These are phyloP conservation scores for Guaruba guarouba DNA, from an alignment of 2,113 vertebrate species.

Conservation along the genomic window DNA sequence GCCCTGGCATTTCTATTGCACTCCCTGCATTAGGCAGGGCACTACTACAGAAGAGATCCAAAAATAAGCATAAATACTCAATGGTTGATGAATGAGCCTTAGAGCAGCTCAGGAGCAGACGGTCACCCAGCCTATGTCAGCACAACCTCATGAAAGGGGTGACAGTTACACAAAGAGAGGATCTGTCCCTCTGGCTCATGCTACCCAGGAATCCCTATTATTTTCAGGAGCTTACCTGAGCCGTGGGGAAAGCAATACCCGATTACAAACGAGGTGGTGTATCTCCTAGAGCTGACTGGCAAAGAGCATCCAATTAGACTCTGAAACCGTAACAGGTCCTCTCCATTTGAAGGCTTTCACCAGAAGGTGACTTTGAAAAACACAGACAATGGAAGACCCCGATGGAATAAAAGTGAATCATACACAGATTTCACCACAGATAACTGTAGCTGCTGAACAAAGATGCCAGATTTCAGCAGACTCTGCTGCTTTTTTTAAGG, in stretches of 20 bases:
- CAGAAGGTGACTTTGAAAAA: background rate
- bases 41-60: background rate
- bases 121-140: background rate
- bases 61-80: background rate
- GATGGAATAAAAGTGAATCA: background rate
- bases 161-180: background rate
- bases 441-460: background rate
- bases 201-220: background rate
- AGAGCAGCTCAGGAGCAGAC: background rate
- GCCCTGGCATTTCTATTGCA: background rate
- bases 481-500: background rate
- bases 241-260: background rate
- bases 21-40: background rate
- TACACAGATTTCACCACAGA: background rate
- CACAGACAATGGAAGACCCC: background rate
- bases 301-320: background rate
- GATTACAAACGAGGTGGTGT: background rate
- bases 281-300: background rate
- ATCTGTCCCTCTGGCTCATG: background rate
- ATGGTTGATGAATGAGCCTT: background rate
- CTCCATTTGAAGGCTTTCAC: background rate
- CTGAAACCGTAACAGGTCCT: background rate
- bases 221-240: background rate
- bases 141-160: background rate
- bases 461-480: constrained; percentile 10